A percentile compares a stretch with the other conserved stretches of the same genome.
These are phyloP conservation scores for Drosophila simulans DNA, from an alignment of 1,140 invertebrate genomes.

Conservation along the genomic window DNA sequence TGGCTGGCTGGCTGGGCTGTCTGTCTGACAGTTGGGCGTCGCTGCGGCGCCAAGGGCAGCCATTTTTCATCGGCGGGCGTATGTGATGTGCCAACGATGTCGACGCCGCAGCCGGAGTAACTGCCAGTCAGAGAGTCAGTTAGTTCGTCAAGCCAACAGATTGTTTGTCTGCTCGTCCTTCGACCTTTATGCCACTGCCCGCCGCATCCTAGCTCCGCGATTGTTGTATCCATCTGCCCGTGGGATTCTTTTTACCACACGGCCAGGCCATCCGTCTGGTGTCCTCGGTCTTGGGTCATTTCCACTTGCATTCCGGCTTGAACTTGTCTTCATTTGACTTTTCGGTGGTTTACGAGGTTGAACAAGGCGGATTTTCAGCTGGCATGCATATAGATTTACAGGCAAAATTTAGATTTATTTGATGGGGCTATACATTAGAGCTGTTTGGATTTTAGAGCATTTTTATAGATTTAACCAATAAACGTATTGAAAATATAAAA, in stretches of 20 bases:
- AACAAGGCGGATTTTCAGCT: not conserved
- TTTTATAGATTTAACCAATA: too few species aligned
- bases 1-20: slow-evolving; percentile 1
- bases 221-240: slow-evolving; percentile 60
- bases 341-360: slow-evolving; percentile 20
- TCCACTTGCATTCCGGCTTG: slow-evolving; percentile 50
- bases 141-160: slow-evolving; percentile 51
- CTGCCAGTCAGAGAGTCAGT: slow-evolving; percentile 39
- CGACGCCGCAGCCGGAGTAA: slow-evolving; percentile 14
- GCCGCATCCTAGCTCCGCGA: slow-evolving; percentile 13
- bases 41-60: slow-evolving; percentile 53
- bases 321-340: slow-evolving; percentile 29
- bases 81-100: slow-evolving; percentile 45
- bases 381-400: not conserved
- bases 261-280: slow-evolving; percentile 24
- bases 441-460: not conserved
- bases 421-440: not conserved
- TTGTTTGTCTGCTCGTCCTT: slow-evolving; percentile 40
- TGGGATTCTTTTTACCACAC: slow-evolving; percentile 36
- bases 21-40: slow-evolving; percentile 46
- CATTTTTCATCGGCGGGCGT: slow-evolving; percentile 60
- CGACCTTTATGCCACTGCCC: not conserved
- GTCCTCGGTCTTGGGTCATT: slow-evolving; percentile 61
- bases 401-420: slow-evolving; percentile 12
- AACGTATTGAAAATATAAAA: too few species aligned